These are phyloP conservation scores for Apantesis nais DNA, from an alignment of 2,888 invertebrate species.

Conservation along the genomic window DNA sequence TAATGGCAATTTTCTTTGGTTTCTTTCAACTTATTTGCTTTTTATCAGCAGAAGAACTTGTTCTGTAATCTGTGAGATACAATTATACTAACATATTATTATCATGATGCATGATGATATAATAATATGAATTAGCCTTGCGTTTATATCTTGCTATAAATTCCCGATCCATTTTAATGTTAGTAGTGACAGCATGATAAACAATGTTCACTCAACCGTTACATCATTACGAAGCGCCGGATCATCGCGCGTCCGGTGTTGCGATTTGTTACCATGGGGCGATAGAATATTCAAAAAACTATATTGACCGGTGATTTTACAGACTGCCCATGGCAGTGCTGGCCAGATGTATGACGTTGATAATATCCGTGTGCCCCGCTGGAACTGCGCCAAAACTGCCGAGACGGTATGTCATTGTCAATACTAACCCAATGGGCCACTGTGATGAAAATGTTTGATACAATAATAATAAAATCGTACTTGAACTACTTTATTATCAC, in stretches of 20 bases:
- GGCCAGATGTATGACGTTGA: slow-evolving; percentile 44
- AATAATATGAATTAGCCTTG: not conserved
- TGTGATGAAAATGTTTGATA: slow-evolving; percentile 52
- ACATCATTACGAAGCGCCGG: slow-evolving; percentile 20
- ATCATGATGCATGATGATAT: not conserved
- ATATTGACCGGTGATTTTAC: slow-evolving; percentile 37
- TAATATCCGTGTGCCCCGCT: slow-evolving; percentile 60
- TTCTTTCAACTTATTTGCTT: too few relatives aligned
- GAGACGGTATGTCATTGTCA: slow-evolving; percentile 70
- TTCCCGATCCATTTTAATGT: slow-evolving; percentile 2
- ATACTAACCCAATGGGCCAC: slow-evolving; percentile 53
- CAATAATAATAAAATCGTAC: slow-evolving; percentile 52
- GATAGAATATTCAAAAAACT: slow-evolving; percentile 55
- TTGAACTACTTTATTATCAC: slow-evolving; percentile 43
- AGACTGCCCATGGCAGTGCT: slow-evolving; percentile 36
- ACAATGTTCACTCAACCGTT: slow-evolving; percentile 23
- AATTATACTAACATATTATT: not conserved
- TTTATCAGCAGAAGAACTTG: not conserved
- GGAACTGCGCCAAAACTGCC: slow-evolving; percentile 63
- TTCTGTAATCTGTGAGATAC: not conserved
- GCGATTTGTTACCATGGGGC: slow-evolving; percentile 55
- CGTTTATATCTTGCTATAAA: not conserved
- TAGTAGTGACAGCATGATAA: slow-evolving; percentile 18
- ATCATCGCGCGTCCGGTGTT: slow-evolving; percentile 23
- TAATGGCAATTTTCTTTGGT: too few relatives aligned